These are phyloP conservation scores for Paratrypauchen microcephalus DNA, from an alignment of 2,797 vertebrate species.

Conservation along the genomic window DNA sequence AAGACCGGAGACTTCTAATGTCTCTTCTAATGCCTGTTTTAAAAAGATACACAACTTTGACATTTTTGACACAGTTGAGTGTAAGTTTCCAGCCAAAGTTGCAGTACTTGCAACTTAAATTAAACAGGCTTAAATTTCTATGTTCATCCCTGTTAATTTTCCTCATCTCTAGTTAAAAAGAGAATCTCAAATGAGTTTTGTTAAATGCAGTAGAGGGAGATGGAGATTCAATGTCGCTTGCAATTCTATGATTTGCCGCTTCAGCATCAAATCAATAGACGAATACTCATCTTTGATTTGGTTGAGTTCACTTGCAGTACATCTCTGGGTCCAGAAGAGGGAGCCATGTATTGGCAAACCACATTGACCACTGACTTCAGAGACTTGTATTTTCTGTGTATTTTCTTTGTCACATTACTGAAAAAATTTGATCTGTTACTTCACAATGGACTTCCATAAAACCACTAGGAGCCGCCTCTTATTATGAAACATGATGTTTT, in stretches of 20 bases:
- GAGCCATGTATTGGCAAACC: neutral
- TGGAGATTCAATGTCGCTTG: neutral
- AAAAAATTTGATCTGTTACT: slow-evolving; percentile 12
- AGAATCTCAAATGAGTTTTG: neutral
- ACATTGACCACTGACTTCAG: neutral
- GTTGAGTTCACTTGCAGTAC: neutral
- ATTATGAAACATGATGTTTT: slow-evolving; percentile 46
- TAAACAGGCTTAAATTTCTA: neutral
- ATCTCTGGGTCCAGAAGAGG: neutral
- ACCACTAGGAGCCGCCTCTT: slow-evolving; percentile 19
- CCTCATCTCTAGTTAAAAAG: neutral
- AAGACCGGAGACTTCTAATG: slow-evolving; percentile 26
- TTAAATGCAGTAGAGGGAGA: neutral
- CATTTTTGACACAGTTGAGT: neutral
- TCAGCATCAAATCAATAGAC: neutral
- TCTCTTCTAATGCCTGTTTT: neutral
- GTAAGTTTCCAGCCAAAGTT: neutral
- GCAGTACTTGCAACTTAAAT: neutral
- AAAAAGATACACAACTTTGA: neutral
- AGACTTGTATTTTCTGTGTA: neutral
- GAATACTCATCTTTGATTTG: neutral
- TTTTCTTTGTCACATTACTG: neutral
- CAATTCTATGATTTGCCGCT: neutral
- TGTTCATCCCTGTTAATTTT: neutral
- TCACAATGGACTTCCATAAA: slow-evolving; percentile 24